These are phyloP conservation scores for Melanocharis versteri DNA, from an alignment of 2,113 vertebrate species.

Conservation along the genomic window DNA sequence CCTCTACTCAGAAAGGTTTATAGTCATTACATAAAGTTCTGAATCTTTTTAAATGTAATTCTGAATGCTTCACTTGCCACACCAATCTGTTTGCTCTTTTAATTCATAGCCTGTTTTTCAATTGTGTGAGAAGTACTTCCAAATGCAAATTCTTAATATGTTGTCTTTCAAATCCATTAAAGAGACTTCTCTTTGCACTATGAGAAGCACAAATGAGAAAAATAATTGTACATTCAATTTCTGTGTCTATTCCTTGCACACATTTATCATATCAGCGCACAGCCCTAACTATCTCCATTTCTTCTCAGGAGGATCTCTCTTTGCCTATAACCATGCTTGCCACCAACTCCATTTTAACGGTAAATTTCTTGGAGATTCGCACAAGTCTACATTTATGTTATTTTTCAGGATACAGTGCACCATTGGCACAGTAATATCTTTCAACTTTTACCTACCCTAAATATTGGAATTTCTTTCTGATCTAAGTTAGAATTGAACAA, in stretches of 20 bases:
- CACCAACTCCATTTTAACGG: not conserved
- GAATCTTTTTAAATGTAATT: not conserved
- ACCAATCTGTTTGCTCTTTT: not conserved
- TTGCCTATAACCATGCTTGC: not conserved
- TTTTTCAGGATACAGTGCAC: not conserved
- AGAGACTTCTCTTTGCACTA: not conserved
- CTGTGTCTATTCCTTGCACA: not conserved
- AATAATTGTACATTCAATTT: not conserved
- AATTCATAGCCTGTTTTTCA: not conserved
- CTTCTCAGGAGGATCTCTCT: not conserved
- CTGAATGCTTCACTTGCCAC: not conserved
- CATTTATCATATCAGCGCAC: not conserved
- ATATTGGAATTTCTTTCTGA: not conserved
- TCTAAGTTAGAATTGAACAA: not conserved
- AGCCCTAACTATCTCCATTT: not conserved
- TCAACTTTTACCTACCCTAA: not conserved
- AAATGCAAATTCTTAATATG: not conserved
- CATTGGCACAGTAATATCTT: not conserved
- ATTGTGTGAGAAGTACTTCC: not conserved
- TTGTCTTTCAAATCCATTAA: not conserved
- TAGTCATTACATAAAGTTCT: not conserved
- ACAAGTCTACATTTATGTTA: not conserved
- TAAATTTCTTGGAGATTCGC: not conserved
- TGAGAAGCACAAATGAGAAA: not conserved
- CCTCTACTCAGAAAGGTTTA: not conserved